Conservation (phyloP, 2,113 vertebrate species). For the Andinoacara biseriatus region DNA sequence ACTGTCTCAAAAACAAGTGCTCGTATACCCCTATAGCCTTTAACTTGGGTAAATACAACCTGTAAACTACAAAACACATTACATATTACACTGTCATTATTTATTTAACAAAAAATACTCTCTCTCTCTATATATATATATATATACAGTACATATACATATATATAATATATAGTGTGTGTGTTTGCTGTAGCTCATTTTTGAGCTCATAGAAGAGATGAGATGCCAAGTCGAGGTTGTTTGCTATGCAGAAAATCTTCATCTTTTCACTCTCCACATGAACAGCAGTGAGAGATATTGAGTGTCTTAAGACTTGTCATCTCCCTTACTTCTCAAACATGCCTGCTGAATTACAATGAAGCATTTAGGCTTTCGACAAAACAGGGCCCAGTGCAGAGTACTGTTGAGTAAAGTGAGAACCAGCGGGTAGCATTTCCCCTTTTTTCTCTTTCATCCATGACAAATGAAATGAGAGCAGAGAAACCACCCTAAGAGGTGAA, state of each 20-base stretch:
- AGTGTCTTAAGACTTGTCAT: conserved; percentile 4
- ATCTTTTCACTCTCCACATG: conserved; percentile 3
- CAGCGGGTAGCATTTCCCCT: conserved; percentile 7
- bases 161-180: no score
- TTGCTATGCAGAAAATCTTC: conserved; percentile 18
- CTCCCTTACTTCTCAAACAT: conserved; percentile 6
- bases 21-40: no score
- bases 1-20: background rate
- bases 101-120: no score
- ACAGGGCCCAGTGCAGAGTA: background rate
- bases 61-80: no score
- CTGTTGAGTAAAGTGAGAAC: conserved; percentile 21
- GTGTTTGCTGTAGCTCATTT: no score
- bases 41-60: no score
- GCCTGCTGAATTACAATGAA: conserved; percentile 24
- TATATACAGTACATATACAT: no score
- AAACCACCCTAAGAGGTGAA: background rate
- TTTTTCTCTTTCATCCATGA: conserved; percentile 23
- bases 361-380: conserved; percentile 10
- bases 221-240: conserved; percentile 12
- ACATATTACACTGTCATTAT: no score
- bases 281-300: background rate
- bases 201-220: background rate
- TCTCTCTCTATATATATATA: no score
- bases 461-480: conserved; percentile 32